Conservation (phyloP, 2,797 vertebrate genomes). For the Chaenodraco wilsoni region DNA sequence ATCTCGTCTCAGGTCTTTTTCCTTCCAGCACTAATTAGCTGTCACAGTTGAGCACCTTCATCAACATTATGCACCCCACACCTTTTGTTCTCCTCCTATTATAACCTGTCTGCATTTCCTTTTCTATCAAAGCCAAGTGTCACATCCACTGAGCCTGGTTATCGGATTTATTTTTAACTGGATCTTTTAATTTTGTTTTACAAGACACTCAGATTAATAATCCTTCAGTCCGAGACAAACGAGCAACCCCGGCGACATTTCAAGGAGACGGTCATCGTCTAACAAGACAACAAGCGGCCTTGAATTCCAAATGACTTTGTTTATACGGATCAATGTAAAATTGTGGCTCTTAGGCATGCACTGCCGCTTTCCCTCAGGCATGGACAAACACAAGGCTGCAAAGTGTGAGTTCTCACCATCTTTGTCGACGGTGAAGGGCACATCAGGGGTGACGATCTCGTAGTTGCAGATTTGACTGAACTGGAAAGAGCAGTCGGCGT, state of each 20-base stretch:
- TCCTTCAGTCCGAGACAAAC: constrained; percentile 3
- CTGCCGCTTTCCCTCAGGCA: constrained; percentile 1
- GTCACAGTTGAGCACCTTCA: constrained; percentile 15
- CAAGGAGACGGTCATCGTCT: constrained; percentile 49
- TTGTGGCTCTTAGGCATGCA: constrained; percentile 4
- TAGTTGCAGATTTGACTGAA: constrained; percentile 99
- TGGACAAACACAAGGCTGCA: neutral
- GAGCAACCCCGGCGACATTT: constrained; percentile 45
- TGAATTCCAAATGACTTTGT: constrained; percentile 60
- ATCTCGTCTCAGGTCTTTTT: neutral
- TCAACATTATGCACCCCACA: constrained; percentile 4
- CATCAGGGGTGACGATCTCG: constrained; percentile 93
- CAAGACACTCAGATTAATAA: constrained; percentile 12
- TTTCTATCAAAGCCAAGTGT: neutral
- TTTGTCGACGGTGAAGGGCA: constrained; percentile 95
- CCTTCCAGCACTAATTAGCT: constrained; percentile 8
- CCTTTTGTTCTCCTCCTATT: constrained; percentile 14
- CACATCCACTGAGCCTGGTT: neutral
- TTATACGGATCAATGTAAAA: constrained; percentile 60
- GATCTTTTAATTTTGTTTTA: constrained; percentile 34
- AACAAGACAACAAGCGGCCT: constrained; percentile 18
- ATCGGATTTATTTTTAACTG: constrained; percentile 17
- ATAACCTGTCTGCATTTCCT: neutral
- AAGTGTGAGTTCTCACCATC: constrained; percentile 86
- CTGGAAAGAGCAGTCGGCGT: constrained; percentile 97